A percentile compares a stretch with the other conserved stretches of the same genome.
Evolutionary conservation across 2,888 invertebrate genomes (phyloP).

Genomic region (Octonoba sinensis): DNA sequence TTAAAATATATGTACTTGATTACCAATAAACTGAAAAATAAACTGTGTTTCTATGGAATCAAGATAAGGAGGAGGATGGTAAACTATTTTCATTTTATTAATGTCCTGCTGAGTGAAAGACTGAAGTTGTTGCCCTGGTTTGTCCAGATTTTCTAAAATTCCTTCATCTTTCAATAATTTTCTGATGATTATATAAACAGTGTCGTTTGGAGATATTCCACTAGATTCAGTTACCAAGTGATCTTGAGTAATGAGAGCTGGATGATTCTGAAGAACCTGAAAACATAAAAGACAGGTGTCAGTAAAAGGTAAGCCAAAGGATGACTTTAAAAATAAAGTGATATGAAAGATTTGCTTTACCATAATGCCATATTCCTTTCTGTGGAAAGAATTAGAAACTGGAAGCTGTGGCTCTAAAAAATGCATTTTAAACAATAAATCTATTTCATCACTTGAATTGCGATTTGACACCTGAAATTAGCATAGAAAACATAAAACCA

Average conservation of each 20-base stretch:
- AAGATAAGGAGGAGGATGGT: conserved; percentile 43
- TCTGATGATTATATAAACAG: conserved; percentile 52
- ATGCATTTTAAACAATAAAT: no score
- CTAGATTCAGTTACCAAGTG: conserved; percentile 22
- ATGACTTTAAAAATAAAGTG: background rate
- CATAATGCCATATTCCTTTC: background rate
- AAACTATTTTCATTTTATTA: conserved; percentile 52
- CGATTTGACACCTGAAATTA: no score
- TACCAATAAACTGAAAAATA: conserved; percentile 51
- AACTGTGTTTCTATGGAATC: conserved; percentile 41
- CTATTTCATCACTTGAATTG: no score
- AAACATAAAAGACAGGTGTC: background rate
- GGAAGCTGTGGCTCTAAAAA: no score
- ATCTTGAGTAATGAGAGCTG: conserved; percentile 38
- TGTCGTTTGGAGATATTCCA: conserved; percentile 19
- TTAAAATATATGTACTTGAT: background rate
- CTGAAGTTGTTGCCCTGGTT: conserved; percentile 39
- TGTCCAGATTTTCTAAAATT: conserved; percentile 35
- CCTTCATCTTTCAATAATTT: conserved; percentile 43
- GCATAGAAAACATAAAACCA: no score
- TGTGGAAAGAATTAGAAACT: background rate
- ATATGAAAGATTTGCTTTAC: background rate
- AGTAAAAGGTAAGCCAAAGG: background rate
- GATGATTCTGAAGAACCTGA: conserved; percentile 56
- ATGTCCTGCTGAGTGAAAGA: conserved; percentile 54